A percentile compares a stretch with the other conserved stretches of the same genome.
Conservation (phyloP, 2,797 vertebrate genomes). For the Carcharodon carcharias region DNA sequence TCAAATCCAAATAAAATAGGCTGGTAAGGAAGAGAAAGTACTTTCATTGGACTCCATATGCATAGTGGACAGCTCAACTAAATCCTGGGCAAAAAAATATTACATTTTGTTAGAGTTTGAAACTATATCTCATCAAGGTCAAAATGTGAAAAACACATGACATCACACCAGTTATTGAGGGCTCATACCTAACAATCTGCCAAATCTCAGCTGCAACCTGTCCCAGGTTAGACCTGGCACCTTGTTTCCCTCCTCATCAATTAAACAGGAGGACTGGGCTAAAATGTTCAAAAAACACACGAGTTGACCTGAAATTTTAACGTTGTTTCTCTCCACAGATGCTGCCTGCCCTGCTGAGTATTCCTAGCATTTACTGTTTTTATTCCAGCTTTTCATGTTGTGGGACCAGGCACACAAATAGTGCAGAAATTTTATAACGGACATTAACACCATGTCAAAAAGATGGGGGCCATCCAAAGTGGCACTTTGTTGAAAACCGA, state of each 20-base stretch:
- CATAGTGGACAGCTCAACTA: background rate
- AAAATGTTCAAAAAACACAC: background rate
- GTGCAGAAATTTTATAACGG: background rate
- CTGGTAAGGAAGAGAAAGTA: background rate
- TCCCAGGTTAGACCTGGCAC: background rate
- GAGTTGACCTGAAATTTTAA: too few relatives aligned
- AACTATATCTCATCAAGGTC: background rate
- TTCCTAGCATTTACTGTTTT: too few relatives aligned
- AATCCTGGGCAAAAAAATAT: background rate
- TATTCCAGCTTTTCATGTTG: background rate
- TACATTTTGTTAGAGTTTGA: background rate
- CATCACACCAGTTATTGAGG: background rate
- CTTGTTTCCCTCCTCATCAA: background rate
- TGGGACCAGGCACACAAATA: background rate
- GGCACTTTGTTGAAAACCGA: background rate
- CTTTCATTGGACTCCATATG: background rate
- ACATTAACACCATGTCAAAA: background rate
- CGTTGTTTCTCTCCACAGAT: too few relatives aligned
- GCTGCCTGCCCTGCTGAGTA: too few relatives aligned
- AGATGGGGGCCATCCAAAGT: background rate
- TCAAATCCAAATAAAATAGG: background rate
- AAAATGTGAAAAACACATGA: background rate
- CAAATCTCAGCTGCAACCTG: background rate
- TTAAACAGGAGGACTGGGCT: background rate
- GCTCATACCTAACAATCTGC: background rate